Percentiles rank a stretch among this genome's conserved stretches.
These are phyloP conservation scores for Cebidichthys violaceus DNA, from an alignment of 2,113 vertebrate genomes.

Conservation along the genomic window DNA sequence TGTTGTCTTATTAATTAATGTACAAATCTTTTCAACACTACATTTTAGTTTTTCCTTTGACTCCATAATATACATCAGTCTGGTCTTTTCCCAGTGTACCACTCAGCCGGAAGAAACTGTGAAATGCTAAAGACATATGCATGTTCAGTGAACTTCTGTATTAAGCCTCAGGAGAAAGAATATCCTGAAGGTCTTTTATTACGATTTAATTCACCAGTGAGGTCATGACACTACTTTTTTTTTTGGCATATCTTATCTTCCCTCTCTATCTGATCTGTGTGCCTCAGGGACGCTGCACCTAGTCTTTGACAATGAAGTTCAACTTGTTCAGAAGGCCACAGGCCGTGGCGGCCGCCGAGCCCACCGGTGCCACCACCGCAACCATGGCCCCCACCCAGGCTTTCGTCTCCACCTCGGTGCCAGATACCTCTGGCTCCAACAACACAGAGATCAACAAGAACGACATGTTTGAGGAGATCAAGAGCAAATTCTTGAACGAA, in stretches of 20 bases:
- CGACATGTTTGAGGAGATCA: constrained; percentile 91
- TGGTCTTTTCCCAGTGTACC: not conserved
- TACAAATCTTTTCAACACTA: no score
- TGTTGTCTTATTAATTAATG: not conserved
- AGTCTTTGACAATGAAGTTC: constrained; percentile 88
- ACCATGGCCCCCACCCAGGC: constrained; percentile 75
- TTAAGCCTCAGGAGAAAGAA: not conserved
- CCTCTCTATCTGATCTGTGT: constrained; percentile 15
- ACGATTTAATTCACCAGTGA: not conserved
- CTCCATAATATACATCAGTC: not conserved
- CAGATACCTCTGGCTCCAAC: constrained; percentile 85
- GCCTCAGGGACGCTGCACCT: constrained; percentile 65
- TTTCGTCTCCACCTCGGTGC: constrained; percentile 71
- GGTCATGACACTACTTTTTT: not conserved
- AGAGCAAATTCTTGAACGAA: constrained; percentile 94
- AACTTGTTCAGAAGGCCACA: constrained; percentile 89
- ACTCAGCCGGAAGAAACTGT: not conserved
- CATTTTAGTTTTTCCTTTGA: not conserved
- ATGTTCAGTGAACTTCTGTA: not conserved
- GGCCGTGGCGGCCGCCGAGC: constrained; percentile 76
- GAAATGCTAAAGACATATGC: not conserved
- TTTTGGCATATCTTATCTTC: not conserved
- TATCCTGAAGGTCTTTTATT: not conserved
- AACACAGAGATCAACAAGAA: constrained; percentile 86
- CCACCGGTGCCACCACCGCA: constrained; percentile 73